Conservation (phyloP, 2,113 vertebrate species). For the Corythoichthys intestinalis region DNA sequence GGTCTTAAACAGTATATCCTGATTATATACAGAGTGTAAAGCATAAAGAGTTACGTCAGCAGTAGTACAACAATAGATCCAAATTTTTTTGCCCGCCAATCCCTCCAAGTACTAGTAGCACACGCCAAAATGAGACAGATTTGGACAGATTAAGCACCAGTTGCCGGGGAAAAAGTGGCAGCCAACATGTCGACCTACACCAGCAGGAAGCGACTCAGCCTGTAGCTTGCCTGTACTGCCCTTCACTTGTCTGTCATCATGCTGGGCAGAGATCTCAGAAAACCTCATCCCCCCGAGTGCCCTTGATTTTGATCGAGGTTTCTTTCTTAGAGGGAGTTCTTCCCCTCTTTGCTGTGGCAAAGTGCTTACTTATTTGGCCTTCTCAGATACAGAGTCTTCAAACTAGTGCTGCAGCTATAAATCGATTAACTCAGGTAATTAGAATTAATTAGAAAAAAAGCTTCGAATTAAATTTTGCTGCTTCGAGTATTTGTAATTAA, state of each 20-base stretch:
- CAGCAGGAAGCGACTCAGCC: constrained; percentile 51
- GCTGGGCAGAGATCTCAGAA: constrained; percentile 29
- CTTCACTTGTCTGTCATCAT: constrained; percentile 43
- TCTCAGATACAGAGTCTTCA: not conserved
- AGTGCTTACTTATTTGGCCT: not conserved
- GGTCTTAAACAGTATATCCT: not conserved
- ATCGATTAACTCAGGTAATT: no score
- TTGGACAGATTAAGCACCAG: constrained; percentile 64
- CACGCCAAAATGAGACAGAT: constrained; percentile 64
- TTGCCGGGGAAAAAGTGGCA: constrained; percentile 53
- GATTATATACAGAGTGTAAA: not conserved
- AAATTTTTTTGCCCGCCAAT: constrained; percentile 19
- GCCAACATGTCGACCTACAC: constrained; percentile 55
- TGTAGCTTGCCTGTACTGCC: constrained; percentile 39
- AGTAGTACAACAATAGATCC: constrained; percentile 24
- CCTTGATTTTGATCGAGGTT: not conserved
- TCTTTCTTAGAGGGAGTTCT: not conserved
- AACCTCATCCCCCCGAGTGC: not conserved
- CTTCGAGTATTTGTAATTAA: no score
- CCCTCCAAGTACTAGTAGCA: constrained; percentile 38
- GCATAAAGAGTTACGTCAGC: not conserved
- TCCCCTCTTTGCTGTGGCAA: not conserved
- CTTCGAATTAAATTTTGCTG: no score
- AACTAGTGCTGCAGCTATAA: no score
- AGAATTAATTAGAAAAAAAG: no score